Conservation (phyloP, 2,113 vertebrate species). For the Prolemur simus region DNA sequence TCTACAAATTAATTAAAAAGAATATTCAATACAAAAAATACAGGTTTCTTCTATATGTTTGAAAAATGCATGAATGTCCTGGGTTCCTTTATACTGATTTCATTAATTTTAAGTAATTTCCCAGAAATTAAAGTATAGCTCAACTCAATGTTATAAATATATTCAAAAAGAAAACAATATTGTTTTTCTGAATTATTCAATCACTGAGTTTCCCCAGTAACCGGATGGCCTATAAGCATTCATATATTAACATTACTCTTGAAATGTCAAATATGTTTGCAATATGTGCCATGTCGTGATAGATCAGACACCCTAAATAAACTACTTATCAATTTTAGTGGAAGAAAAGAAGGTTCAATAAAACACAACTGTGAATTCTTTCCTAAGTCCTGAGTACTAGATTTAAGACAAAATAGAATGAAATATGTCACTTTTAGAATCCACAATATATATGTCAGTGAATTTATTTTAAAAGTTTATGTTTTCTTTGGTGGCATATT, state of each 20-base stretch:
- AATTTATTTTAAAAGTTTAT: neutral
- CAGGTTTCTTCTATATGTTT: no score
- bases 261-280: neutral
- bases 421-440: neutral
- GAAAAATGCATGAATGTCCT: no score
- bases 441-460: neutral
- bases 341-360: neutral
- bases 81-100: neutral
- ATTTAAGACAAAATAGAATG: neutral
- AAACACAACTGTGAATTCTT: neutral
- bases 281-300: neutral
- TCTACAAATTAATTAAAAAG: neutral
- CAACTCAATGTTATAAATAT: neutral
- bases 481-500: neutral
- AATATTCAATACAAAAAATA: neutral
- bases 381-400: neutral
- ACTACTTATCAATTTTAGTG: neutral
- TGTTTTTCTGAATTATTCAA: neutral
- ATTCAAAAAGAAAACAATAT: neutral
- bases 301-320: no score
- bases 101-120: neutral
- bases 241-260: neutral
- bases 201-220: neutral
- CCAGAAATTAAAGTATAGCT: neutral
- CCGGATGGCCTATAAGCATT: no score